Base-by-base conservation (phyloP, 2,797 vertebrate genomes). In the Allenopithecus nigroviridis region DNA sequence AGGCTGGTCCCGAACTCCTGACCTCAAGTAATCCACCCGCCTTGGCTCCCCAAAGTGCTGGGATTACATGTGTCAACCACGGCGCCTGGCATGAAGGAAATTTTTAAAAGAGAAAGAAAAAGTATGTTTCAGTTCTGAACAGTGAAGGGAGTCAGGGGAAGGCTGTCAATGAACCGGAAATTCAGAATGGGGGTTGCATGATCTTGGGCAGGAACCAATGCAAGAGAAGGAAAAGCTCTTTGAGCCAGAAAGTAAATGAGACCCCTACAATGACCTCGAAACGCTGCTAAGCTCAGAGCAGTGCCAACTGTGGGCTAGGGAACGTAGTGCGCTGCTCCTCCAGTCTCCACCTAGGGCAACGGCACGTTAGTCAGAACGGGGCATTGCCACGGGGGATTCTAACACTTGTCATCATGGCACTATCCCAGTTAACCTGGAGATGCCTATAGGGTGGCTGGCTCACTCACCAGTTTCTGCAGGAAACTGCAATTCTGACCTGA, bases 71-170 rank as follows among this genome's bases (percentile, higher is more conserved):
- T 5, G 10, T 72, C n/a, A 72, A 24, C 39, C 72, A 75, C 6
- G 1, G 11, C 1, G 3, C 11, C 72, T 13, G 11, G 39, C 72
- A 13, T 39, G 21, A 21, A 24, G 43, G 36, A 70, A 28, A 83
- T 50, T 57, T 88, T 83, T 70, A 90, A 74, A 95, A 30, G 75
- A 92, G 28, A 78, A 84, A 46, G 50, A 50, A 86, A 85, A 95
- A 74, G 30, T 78, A 24, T 36, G 50, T 36, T 64, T 74, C 24
- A 72, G 68, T 21, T 85, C 61, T 86, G 36, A 89, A 41, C 33
- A 76, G 2, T 61, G 68, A 5, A 48, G 16, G 43, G 13, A 21
- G 28, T 2, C 30, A 19, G 5, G 7, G 24, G 59, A 53, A 91
- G 3, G 50, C n/a, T 39, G 57, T 2, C 53, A 92, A 53, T n/a